phyloP scores from a whole-genome alignment of 2,113 vertebrate species.

The Lepus europaeus region DNA sequence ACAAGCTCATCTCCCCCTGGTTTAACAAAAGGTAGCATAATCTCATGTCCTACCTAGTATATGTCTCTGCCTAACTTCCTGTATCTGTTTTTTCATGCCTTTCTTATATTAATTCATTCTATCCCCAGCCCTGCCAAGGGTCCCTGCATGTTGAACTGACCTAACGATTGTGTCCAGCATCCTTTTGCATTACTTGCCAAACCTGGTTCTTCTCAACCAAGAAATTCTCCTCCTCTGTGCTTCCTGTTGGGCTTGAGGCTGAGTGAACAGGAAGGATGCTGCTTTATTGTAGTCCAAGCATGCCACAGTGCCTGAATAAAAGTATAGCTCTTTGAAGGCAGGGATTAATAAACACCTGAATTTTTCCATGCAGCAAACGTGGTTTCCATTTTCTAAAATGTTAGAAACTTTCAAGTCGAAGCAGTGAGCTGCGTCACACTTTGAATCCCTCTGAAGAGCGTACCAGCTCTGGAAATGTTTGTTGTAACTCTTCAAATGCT shows the following conservation, averaged over 20 bases:
- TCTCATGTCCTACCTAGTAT: neutral
- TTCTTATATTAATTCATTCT: neutral
- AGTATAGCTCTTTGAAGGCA: neutral
- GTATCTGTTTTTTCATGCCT: neutral
- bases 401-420: neutral
- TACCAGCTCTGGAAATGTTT: neutral
- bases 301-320: rapidly evolving
- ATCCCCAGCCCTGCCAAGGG: rapidly evolving
- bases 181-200: neutral
- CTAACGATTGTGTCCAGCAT: neutral
- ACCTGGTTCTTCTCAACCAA: neutral
- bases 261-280: rapidly evolving
- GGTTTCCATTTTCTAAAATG: neutral
- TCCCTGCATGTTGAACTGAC: rapidly evolving
- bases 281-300: no score
- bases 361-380: neutral
- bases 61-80: neutral
- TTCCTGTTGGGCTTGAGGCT: neutral
- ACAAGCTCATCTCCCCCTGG: neutral
- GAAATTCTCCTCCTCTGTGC: no score
- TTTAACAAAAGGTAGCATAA: neutral
- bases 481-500: neutral
- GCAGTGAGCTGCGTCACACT: rapidly evolving
- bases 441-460: neutral
- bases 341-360: neutral